Evolutionary conservation across 2,797 vertebrate species (phyloP).

Genomic region (Anableps anableps): DNA sequence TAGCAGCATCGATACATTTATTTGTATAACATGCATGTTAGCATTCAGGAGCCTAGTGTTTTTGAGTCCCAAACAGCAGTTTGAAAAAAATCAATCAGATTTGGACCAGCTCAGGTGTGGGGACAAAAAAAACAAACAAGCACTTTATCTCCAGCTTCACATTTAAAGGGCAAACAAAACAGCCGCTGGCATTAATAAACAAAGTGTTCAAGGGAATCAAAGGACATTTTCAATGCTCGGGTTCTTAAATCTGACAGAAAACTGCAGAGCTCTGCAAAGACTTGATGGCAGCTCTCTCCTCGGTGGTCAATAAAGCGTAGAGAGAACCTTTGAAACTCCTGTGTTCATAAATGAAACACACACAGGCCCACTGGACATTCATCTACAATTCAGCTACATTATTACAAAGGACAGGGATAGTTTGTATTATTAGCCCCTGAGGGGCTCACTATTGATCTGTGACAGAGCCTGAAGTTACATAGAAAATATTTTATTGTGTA

Average conservation of each 20-base stretch:
- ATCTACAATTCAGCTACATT: constrained; percentile 6
- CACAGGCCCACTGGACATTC: constrained; percentile 22
- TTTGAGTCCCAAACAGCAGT: not conserved
- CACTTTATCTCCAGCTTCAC: constrained; percentile 15
- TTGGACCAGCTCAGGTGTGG: not conserved
- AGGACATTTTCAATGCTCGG: constrained; percentile 41
- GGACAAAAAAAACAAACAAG: not conserved
- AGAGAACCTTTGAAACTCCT: constrained; percentile 48
- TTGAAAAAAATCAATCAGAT: not conserved
- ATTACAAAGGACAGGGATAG: constrained; percentile 23
- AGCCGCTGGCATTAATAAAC: constrained; percentile 24
- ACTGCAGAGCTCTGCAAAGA: constrained; percentile 46
- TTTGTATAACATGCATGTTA: not conserved
- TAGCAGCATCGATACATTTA: not conserved
- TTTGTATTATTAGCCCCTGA: constrained; percentile 5
- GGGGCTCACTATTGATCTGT: constrained; percentile 15
- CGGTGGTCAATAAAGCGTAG: constrained; percentile 49
- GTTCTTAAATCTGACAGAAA: constrained; percentile 49
- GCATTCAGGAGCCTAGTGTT: not conserved
- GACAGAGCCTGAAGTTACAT: constrained; percentile 2
- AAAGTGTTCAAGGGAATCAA: constrained; percentile 32
- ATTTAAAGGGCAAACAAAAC: constrained; percentile 18
- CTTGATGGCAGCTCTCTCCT: constrained; percentile 46
- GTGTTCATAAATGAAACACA: constrained; percentile 39
- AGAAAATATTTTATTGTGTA: constrained; percentile 9